These are phyloP conservation scores for Benthosema pterotum DNA, from an alignment of 2,797 vertebrate species.

Conservation along the genomic window DNA sequence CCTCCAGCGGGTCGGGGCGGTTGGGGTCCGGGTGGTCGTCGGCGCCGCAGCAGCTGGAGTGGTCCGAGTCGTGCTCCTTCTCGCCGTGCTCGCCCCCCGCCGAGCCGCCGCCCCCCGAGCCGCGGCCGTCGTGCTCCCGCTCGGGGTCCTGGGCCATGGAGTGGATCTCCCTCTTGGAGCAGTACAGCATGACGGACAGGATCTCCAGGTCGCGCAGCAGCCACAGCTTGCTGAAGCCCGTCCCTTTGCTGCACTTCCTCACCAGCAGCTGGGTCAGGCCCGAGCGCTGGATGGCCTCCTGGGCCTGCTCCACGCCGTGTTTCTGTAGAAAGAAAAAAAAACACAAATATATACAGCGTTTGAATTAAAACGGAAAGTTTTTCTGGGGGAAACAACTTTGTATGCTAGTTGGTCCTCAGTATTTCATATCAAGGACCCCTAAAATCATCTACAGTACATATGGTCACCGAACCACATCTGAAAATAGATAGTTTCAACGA, in stretches of 20 bases:
- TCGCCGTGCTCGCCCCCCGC: no score
- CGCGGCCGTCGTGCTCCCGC: no score
- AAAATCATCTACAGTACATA: no score
- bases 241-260: constrained; percentile 97
- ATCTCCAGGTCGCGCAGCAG: constrained; percentile 95
- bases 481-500: no score
- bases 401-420: no score
- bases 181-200: constrained; percentile 97
- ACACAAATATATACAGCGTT: no score
- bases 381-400: no score
- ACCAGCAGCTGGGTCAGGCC: constrained; percentile 93
- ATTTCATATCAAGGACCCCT: no score
- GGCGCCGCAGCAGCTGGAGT: constrained; percentile 77
- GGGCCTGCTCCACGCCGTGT: constrained; percentile 87
- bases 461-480: no score
- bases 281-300: constrained; percentile 87
- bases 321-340: no score
- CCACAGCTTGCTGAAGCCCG: constrained; percentile 98
- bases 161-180: constrained; percentile 92
- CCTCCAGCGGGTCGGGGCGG: constrained; percentile 91
- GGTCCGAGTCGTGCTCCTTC: constrained; percentile 85
- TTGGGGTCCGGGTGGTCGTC: constrained; percentile 84
- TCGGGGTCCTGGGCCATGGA: constrained; percentile 85
- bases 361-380: no score
- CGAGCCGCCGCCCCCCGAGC: no score